phyloP scores from a whole-genome alignment of 2,113 vertebrate species.

The Nettapus auritus region DNA sequence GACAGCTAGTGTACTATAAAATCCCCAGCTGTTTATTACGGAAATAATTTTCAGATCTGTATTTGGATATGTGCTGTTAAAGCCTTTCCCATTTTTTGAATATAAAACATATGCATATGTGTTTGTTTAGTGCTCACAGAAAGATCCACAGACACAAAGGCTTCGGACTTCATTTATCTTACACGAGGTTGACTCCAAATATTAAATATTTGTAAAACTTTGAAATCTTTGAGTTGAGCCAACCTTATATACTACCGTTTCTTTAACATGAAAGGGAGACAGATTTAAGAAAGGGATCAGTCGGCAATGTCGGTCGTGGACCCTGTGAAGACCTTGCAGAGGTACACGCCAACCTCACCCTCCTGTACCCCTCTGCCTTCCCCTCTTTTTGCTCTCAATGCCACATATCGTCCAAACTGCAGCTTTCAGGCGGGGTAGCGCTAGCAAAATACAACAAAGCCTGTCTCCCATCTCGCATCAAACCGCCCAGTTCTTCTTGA shows the following conservation, averaged over 20 bases:
- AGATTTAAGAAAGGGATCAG: neutral
- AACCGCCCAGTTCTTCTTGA: constrained; percentile 43
- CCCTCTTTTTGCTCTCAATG: constrained; percentile 41
- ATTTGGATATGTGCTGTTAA: constrained; percentile 8
- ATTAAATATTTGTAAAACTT: neutral
- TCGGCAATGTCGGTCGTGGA: neutral
- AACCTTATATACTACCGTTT: neutral
- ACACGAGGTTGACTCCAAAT: neutral
- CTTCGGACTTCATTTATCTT: neutral
- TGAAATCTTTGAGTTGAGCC: neutral
- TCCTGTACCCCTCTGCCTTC: neutral
- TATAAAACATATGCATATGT: neutral
- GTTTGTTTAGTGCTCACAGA: constrained; percentile 3
- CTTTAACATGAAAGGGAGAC: neutral
- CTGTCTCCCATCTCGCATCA: constrained; percentile 38
- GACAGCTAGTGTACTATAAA: constrained; percentile 21
- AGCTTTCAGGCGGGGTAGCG: constrained; percentile 46
- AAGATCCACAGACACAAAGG: neutral
- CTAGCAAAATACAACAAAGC: constrained; percentile 68
- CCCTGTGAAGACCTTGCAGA: neutral
- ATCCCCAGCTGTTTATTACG: constrained; percentile 12
- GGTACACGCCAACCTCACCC: neutral
- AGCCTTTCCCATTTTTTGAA: neutral
- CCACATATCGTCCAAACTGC: constrained; percentile 55
- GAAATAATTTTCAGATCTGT: neutral